Base-by-base conservation (phyloP, 2,888 invertebrate species). In the Harpagoxenus sublaevis region DNA sequence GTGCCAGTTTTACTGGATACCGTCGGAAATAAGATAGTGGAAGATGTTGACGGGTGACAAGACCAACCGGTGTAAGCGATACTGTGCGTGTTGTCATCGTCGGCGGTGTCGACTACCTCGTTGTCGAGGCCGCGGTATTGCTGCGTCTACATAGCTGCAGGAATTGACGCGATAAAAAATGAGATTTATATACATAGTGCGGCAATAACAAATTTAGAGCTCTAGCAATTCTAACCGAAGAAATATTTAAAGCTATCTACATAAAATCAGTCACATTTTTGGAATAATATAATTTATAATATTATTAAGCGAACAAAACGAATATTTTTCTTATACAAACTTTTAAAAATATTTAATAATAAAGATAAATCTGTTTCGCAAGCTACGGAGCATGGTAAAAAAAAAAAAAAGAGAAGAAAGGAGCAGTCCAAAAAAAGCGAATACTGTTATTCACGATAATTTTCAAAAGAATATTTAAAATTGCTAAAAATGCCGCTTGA, bases 41-140 rank as follows among this genome's bases (percentile, higher is more conserved):
- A 66, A 74, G 55, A 74, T 51, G 60, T 60, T 45, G 62, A 70
- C 42, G 28, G 51, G 53, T 55, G 83, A 84, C 68, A 35, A 57
- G 87, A 79, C 70, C 84, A 86, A 90, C 89, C 88, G 81, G 91
- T 91, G 91, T 93, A 93, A 91, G 87, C 87, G 92, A 93, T 93
- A 92, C 86, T 75, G 83, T 65, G 83, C 84, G 85, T 82, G 75
- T 86, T 84, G 74, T 85, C 84, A 84, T 74, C n/a, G 31, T 42
- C 84, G 84, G 86, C 84, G 84, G 86, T 86, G 87, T 88, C 86
- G 87, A 86, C 89, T 89, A 91, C 90, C 87, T 88, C 85, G 42
- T 65, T 65, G 88, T 89, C 87, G 91, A 90, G 93, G 89, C 88
- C 89, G 89, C 88, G 88, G 90, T 89, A 88, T 88, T 87, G 79